A percentile compares a stretch with the other conserved stretches of the same genome.
phyloP scores from a whole-genome alignment of 2,797 vertebrate species.

The Lophius americanus region DNA sequence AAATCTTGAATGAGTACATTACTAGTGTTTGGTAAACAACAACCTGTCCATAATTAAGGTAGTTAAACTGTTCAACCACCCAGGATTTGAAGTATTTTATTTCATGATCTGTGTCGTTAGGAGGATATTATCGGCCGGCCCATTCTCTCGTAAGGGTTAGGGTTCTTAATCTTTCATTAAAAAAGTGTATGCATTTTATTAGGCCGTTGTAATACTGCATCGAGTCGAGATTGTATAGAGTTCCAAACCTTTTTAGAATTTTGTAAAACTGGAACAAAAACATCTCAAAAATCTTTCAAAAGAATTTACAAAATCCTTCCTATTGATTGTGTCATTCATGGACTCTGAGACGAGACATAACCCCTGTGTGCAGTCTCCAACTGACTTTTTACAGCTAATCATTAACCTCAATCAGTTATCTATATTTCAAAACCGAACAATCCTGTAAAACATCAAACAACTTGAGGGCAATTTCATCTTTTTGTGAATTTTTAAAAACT shows the following conservation, averaged over 20 bases:
- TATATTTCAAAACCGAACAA: no score
- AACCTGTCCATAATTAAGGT: no score
- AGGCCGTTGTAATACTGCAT: neutral
- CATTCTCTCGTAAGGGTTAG: neutral
- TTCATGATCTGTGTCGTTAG: neutral
- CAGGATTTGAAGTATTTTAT: no score
- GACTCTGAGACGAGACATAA: neutral
- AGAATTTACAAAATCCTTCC: neutral
- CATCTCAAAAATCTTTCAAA: neutral
- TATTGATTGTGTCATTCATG: slow-evolving; percentile 11
- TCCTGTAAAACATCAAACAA: no score
- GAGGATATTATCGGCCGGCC: neutral
- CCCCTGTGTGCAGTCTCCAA: neutral
- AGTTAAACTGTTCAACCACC: no score
- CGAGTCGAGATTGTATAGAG: neutral
- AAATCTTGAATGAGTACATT: no score
- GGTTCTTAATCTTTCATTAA: neutral
- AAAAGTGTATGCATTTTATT: slow-evolving; percentile 5
- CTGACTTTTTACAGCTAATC: neutral
- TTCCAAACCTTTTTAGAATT: neutral
- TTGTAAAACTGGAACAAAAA: neutral
- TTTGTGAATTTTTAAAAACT: no score
- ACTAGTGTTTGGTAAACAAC: no score
- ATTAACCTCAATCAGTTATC: slow-evolving; percentile 5
- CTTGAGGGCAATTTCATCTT: no score